Percentiles rank a stretch among this genome's conserved stretches.
Evolutionary conservation across 2,797 vertebrate species (phyloP).

Genomic region (Poeciliopsis paucimaculata): DNA sequence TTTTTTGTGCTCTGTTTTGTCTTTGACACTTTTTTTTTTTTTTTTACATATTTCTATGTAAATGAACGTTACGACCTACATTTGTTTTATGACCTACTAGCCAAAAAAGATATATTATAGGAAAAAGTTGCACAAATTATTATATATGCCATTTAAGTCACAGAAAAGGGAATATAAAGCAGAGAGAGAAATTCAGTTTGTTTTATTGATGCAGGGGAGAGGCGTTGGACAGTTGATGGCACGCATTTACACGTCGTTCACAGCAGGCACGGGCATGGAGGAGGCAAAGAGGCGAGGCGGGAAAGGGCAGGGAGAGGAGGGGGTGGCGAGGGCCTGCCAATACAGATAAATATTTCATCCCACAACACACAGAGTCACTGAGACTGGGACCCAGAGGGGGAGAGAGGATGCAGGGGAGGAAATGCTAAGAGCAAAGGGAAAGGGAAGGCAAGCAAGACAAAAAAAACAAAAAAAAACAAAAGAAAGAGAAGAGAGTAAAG

Average conservation of each 20-base stretch:
- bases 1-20: neutral
- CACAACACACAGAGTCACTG: slow-evolving; percentile 65
- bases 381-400: slow-evolving; percentile 65
- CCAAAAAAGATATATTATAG: neutral
- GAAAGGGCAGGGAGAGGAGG: slow-evolving; percentile 26
- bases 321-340: slow-evolving; percentile 68
- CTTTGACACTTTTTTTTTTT: neutral
- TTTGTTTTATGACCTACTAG: neutral
- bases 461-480: slow-evolving; percentile 16
- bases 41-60: neutral
- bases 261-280: slow-evolving; percentile 54
- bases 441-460: slow-evolving; percentile 28
- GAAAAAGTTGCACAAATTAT: neutral
- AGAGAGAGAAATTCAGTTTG: slow-evolving; percentile 2
- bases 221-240: slow-evolving; percentile 43
- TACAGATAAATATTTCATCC: slow-evolving; percentile 79
- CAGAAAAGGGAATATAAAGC: neutral
- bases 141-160: neutral
- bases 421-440: slow-evolving; percentile 26
- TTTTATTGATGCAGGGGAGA: slow-evolving; percentile 24
- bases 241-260: slow-evolving; percentile 59
- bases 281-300: slow-evolving; percentile 41
- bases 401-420: slow-evolving; percentile 23
- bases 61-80: neutral
- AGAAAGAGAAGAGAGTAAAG: slow-evolving; percentile 32